Evolutionary conservation across 2,888 invertebrate genomes (phyloP).

Genomic region (Chymomyza procnemis): DNA sequence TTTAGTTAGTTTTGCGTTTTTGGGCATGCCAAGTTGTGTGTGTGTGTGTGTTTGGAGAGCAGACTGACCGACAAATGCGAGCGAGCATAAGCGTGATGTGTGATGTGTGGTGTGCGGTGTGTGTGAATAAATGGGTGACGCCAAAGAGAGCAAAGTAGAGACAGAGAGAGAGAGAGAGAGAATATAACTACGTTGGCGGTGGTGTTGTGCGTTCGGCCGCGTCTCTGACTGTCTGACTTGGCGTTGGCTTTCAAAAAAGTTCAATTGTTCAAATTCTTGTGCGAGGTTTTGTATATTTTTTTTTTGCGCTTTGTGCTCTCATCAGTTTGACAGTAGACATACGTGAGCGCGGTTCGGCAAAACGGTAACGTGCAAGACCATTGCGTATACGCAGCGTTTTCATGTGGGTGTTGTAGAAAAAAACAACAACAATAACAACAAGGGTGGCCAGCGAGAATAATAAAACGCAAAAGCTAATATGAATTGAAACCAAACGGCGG

Average conservation of each 20-base stretch:
- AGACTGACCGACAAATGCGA: constrained; percentile 32
- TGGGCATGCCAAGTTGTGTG: constrained; percentile 8
- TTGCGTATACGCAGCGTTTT: constrained; percentile 3
- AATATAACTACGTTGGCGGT: constrained; percentile 6
- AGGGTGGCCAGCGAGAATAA: constrained; percentile 23
- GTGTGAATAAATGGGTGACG: neutral
- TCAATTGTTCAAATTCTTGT: constrained; percentile 24
- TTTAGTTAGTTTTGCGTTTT: constrained; percentile 23
- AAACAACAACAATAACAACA: neutral
- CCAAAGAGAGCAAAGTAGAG: constrained; percentile 12
- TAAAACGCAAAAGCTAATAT: neutral
- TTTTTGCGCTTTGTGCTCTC: constrained; percentile 32
- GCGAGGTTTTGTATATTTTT: constrained; percentile 34
- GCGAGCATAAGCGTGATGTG: no score
- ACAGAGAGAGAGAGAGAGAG: constrained; percentile 24
- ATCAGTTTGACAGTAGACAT: constrained; percentile 66
- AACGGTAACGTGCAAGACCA: neutral
- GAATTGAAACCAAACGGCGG: neutral
- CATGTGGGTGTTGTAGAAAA: neutral
- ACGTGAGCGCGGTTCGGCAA: constrained; percentile 56
- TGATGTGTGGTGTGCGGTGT: no score
- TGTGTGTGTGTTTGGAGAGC: no score
- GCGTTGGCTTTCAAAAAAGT: constrained; percentile 25
- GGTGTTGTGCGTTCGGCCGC: neutral
- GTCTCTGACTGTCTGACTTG: neutral